Evolutionary conservation across 2,113 vertebrate species (phyloP).

Genomic region (Tachycineta bicolor): DNA sequence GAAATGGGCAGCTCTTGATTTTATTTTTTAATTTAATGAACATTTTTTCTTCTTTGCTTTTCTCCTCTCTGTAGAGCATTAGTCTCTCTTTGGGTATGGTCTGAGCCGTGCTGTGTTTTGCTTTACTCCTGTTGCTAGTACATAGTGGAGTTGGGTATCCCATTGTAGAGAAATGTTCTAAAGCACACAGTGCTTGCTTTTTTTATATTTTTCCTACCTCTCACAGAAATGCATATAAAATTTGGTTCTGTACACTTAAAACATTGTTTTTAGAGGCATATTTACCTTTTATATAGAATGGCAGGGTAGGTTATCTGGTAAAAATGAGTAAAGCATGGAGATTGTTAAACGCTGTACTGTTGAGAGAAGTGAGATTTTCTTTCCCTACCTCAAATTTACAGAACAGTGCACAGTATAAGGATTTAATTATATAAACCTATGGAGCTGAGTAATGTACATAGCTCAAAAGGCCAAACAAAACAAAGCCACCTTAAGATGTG

Average conservation of each 20-base stretch:
- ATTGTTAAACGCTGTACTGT: background rate
- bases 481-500: background rate
- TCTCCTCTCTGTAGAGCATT: background rate
- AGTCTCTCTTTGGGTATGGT: background rate
- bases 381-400: background rate
- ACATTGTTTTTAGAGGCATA: background rate
- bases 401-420: background rate
- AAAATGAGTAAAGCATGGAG: background rate
- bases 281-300: background rate
- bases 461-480: background rate
- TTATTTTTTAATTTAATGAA: background rate
- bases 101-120: background rate
- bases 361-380: background rate
- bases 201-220: background rate
- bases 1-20: background rate
- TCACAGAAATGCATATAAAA: background rate
- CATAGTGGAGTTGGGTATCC: background rate
- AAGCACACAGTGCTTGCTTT: background rate
- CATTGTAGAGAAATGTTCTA: background rate
- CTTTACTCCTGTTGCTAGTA: background rate
- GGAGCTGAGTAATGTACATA: background rate
- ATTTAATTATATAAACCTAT: background rate
- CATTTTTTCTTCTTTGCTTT: accelerated
- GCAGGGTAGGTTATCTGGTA: background rate
- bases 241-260: background rate